Base-by-base conservation (phyloP, 30 jellyfish, hydroid and myxozoan species). In the Morbakka virulenta region DNA sequence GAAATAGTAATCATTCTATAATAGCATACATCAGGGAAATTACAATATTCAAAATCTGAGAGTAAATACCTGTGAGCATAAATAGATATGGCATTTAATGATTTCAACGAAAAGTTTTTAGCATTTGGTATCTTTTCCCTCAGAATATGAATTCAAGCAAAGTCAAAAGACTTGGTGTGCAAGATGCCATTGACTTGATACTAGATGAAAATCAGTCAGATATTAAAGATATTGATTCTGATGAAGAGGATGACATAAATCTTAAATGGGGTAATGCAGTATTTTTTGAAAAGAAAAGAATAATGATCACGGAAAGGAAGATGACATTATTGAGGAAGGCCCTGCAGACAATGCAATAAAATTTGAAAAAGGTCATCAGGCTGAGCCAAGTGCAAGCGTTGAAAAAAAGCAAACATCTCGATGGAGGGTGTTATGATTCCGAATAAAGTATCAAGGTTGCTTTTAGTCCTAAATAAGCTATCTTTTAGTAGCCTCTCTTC, bases 121-220 rank as follows among this genome's bases (percentile, higher is more conserved):
- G n/a, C n/a, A n/a, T n/a, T 53, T 53, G 11, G 21, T 32, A 3
- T 3, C 11, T 53, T 3, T 53, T n/a, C 25, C 25, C 25, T 53
- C 25, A 53, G 69, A 53, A 53, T n/a, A 53, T 53, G 69, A 32
- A 6, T 3, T 6, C 21, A 53, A 3, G 4, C 21, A 20, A 20
- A 20, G 21, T 4, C 11, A 53, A 53, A 53, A 6, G 69, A 20
- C 6, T 53, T 3, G 22, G 25, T 53, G 6, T 53, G 3, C 21
- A 69, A 27, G 81, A 69, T 69, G 81, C 47, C 4, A 27, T 69
- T 29, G 76, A 26, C 11, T 69, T 69, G 71, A 69, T 69, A 12
- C n/a, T 23, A 17, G 76, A 69, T 69, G 81, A 73, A 26, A 33
- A 69, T 23, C 77, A 69, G 62, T 69, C 81, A 31, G 81, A 69